Evolutionary conservation across 2,113 vertebrate species (phyloP).

Genomic region (Erythrocercus mccallii): DNA sequence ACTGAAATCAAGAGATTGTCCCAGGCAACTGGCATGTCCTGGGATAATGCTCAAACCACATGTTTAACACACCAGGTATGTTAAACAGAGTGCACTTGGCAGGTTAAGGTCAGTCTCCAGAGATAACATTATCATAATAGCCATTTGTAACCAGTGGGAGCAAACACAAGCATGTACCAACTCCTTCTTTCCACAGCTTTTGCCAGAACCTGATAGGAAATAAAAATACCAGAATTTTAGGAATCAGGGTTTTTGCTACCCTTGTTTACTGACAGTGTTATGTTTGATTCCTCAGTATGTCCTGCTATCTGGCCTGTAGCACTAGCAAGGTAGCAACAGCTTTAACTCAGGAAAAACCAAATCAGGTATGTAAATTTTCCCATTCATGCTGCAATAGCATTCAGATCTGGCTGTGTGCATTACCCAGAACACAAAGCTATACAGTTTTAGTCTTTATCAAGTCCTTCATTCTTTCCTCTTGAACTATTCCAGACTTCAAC

Average conservation of each 20-base stretch:
- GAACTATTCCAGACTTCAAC: constrained; percentile 33
- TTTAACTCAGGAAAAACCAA: background rate
- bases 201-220: background rate
- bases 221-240: background rate
- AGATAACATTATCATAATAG: constrained; percentile 14
- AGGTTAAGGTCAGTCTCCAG: constrained; percentile 31
- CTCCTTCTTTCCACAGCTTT: constrained; percentile 17
- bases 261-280: background rate
- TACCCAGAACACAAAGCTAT: background rate
- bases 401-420: background rate
- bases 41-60: background rate
- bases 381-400: background rate
- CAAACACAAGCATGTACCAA: background rate
- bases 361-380: background rate
- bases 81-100: background rate
- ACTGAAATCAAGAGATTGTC: background rate
- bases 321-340: background rate
- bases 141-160: constrained; percentile 26
- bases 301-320: background rate
- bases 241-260: background rate
- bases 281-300: background rate
- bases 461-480: constrained; percentile 22
- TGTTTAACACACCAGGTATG: constrained; percentile 3
- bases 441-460: constrained; percentile 15
- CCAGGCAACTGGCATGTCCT: background rate